Percentiles rank a stretch among this genome's conserved stretches.
These are phyloP conservation scores for Sinohyriopsis cumingii DNA, from an alignment of 2,888 invertebrate species.

Conservation along the genomic window DNA sequence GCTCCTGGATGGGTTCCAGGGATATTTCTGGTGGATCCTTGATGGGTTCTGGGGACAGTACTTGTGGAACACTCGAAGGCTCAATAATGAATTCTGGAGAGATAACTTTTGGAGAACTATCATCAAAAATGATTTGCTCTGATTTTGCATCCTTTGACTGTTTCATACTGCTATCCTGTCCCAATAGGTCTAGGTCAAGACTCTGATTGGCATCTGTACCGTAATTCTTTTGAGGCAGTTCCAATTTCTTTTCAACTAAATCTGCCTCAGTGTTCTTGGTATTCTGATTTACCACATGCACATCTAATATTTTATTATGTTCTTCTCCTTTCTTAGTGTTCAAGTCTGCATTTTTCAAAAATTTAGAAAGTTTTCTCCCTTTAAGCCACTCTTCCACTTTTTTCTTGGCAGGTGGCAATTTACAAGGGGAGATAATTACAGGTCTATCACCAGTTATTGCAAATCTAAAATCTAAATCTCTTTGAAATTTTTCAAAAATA, in stretches of 20 bases:
- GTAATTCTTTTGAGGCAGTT: neutral
- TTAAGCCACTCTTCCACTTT: slow-evolving; percentile 43
- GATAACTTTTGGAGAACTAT: no score
- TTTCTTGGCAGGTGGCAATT: slow-evolving; percentile 42
- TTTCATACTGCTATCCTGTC: no score
- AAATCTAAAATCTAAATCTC: slow-evolving; percentile 49
- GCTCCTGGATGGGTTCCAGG: no score
- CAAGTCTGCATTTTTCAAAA: slow-evolving; percentile 17
- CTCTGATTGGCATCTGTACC: no score
- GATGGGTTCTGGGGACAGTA: no score
- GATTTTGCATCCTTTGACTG: no score
- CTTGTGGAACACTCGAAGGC: no score
- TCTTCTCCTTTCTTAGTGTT: neutral
- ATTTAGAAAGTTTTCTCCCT: slow-evolving; percentile 26
- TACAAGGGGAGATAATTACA: slow-evolving; percentile 56
- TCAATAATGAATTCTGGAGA: no score
- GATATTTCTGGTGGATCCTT: no score
- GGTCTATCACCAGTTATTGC: slow-evolving; percentile 47
- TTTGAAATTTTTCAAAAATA: slow-evolving; percentile 43
- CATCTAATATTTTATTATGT: slow-evolving; percentile 1
- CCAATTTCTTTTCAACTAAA: neutral
- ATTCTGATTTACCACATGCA: neutral
- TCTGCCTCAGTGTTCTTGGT: neutral
- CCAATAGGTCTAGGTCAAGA: no score
- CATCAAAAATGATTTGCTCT: no score